Conservation (phyloP, 2,888 invertebrate genomes). For the Ditylenchus weischeri region DNA sequence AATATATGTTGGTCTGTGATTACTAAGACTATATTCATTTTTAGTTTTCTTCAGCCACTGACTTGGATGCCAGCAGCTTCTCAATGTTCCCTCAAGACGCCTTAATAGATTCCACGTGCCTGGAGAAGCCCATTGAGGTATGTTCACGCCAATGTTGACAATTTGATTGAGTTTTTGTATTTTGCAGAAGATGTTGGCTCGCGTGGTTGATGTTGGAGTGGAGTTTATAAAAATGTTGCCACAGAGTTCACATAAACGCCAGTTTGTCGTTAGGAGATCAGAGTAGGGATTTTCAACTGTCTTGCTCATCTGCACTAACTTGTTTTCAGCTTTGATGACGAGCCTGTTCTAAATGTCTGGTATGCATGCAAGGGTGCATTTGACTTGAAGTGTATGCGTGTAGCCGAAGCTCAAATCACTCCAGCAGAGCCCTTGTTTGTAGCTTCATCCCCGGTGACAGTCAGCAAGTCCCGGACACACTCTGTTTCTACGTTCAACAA, state of each 20-base stretch:
- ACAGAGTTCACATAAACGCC: neutral
- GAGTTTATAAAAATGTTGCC: constrained; percentile 1
- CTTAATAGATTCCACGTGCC: no score
- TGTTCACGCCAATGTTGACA: neutral
- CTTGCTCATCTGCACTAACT: neutral
- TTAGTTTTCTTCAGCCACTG: no score
- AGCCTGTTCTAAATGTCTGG: neutral
- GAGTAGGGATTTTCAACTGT: neutral
- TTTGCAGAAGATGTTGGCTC: neutral
- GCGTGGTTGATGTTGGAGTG: neutral
- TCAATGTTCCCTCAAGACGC: no score
- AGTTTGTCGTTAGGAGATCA: neutral
- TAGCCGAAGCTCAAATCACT: no score
- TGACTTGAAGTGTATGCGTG: neutral
- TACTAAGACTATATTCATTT: no score
- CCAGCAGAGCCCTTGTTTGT: no score
- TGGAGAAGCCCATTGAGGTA: neutral
- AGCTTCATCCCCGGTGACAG: no score
- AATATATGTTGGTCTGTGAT: no score
- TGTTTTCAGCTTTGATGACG: neutral
- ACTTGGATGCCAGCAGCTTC: no score
- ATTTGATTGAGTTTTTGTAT: neutral
- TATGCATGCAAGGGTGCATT: neutral
- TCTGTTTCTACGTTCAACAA: no score
- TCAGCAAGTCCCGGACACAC: no score